Evolutionary conservation across 2,797 vertebrate species (phyloP), one percentile per base, ranked within the genome.

Genomic region (Gastrophryne carolinensis): DNA sequence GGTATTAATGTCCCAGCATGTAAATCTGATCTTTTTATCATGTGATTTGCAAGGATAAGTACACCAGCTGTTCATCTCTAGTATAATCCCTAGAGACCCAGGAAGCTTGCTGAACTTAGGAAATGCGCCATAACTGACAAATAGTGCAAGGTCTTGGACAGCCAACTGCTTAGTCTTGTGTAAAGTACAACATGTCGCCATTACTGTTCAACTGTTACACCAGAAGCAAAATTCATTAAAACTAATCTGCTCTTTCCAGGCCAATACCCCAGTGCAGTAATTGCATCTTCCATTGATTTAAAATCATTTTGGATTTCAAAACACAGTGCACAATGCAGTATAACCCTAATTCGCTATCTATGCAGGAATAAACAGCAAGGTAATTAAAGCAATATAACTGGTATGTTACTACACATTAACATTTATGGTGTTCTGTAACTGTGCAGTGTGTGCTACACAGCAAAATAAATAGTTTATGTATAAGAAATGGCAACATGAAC

Each of bases 221-320:
- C 62, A 60, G 68, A 50, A 78, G 54, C 75, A 77, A 79, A 70
- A 69, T 30, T 71, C 52, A 82, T 75, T 78, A 50, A 81, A 82
- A 83, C 27, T 32, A 54, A 75, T 41, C 61, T 57, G 13, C n/a
- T 79, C 49, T 30, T 64, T 64, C 63, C 57, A 39, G 37, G 72
- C 75, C 70, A 64, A 81, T 79, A 35, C 62, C 2, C 0, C 4
- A 79, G 52, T 71, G 80, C 49, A 27, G 52, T 15, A 17, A 19
- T 4, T 80, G 2, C 34, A 39, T 56, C 82, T 75, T 68, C 15
- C 17, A 23, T 27, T 41, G 27, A 21, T 3, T 64, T 75, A 73
- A 82, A 47, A 4, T 4, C 3, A 72, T 47, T 81, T 73, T 79
- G 41, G n/a, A 17, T 72, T 19, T 29, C 19, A 62, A 75, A 73